phyloP scores from a whole-genome alignment of 2,113 vertebrate species.

The Oreochromis aureus region DNA sequence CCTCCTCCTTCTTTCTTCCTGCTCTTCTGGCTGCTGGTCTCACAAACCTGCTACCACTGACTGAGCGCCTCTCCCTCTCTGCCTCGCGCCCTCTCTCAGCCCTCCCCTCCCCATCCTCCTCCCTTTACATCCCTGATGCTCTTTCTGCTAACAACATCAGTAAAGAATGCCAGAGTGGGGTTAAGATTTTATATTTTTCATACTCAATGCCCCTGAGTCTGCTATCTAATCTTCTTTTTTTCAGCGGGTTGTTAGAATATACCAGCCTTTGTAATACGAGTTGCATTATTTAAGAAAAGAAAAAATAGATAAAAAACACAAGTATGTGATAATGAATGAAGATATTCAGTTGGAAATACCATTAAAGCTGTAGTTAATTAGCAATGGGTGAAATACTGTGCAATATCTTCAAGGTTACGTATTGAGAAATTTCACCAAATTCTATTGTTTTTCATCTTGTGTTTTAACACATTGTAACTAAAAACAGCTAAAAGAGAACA shows the following conservation, averaged over 20 bases:
- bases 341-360: background rate
- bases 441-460: background rate
- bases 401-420: background rate
- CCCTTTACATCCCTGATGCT: slow-evolving; percentile 10
- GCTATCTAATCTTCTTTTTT: background rate
- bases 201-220: rapidly evolving
- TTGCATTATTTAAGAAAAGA: background rate
- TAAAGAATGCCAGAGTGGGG: background rate
- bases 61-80: slow-evolving; percentile 31
- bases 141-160: slow-evolving; percentile 9
- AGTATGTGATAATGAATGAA: background rate
- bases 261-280: background rate
- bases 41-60: slow-evolving; percentile 53
- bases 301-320: background rate
- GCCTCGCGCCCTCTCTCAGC: slow-evolving; percentile 1
- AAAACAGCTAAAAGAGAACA: background rate
- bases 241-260: background rate
- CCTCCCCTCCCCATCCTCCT: slow-evolving; percentile 22
- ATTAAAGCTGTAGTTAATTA: background rate
- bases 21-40: slow-evolving; percentile 51
- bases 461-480: background rate
- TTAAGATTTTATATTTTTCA: background rate
- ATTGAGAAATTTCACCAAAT: background rate
- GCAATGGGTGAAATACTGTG: background rate
- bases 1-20: slow-evolving; percentile 39